A percentile compares a stretch with the other conserved stretches of the same genome.
Conservation (phyloP, 2,113 vertebrate species). For the Strigops habroptila region DNA sequence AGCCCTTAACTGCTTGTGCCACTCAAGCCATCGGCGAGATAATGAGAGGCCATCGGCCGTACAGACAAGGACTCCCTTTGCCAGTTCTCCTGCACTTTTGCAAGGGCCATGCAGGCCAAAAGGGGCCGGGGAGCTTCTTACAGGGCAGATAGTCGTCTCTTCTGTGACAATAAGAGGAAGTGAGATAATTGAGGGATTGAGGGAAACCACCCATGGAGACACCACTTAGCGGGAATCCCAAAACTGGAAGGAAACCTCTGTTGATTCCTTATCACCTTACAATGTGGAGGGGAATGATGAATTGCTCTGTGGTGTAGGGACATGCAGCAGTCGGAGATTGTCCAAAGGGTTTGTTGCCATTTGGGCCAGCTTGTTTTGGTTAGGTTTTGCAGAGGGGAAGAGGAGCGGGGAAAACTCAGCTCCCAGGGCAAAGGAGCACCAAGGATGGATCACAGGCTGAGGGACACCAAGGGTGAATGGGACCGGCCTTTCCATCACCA, state of each 20-base stretch:
- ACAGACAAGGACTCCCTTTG: background rate
- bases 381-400: background rate
- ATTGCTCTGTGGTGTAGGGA: conserved; percentile 35
- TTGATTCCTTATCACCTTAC: conserved; percentile 67
- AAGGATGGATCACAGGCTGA: background rate
- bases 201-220: conserved; percentile 76
- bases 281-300: conserved; percentile 57
- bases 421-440: background rate
- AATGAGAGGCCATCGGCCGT: conserved; percentile 53
- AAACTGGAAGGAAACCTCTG: conserved; percentile 76
- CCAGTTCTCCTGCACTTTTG: background rate
- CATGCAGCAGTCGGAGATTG: background rate
- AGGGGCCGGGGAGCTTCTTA: conserved; percentile 6
- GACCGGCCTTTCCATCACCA: background rate
- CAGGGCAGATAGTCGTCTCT: conserved; percentile 57
- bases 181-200: conserved; percentile 71
- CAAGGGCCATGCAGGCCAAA: background rate
- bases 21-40: conserved; percentile 56
- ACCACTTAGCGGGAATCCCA: conserved; percentile 73
- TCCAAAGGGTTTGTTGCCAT: background rate
- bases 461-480: rapidly evolving
- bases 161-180: conserved; percentile 79
- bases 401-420: background rate
- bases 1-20: conserved; percentile 54
- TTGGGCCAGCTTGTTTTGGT: background rate